A percentile compares a stretch with the other conserved stretches of the same genome.
Evolutionary conservation across 2,113 vertebrate genomes (phyloP).

Genomic region (Camelus bactrianus): DNA sequence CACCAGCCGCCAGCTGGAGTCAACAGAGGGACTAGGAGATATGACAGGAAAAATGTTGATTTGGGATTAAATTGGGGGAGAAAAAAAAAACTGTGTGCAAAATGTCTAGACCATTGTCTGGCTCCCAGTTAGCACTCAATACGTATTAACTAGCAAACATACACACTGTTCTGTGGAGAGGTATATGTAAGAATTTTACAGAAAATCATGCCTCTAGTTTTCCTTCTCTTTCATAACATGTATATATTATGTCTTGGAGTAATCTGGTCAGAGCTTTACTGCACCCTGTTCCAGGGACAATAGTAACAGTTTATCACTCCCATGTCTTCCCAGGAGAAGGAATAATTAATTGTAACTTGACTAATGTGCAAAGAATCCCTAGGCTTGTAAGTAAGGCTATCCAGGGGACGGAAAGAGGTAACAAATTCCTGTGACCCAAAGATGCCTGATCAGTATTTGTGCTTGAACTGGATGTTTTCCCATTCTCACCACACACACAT

Average conservation of each 20-base stretch:
- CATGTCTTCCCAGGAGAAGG: neutral
- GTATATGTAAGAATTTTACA: neutral
- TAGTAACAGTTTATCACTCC: neutral
- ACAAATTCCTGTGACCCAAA: neutral
- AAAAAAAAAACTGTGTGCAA: neutral
- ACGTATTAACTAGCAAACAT: too few relatives aligned
- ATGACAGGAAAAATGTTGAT: neutral
- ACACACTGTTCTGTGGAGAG: neutral
- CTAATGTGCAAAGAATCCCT: neutral
- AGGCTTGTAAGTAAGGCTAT: neutral
- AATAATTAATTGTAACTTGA: neutral
- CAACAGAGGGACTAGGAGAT: neutral
- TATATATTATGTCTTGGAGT: neutral
- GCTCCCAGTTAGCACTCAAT: neutral
- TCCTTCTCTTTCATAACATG: neutral
- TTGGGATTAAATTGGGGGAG: neutral
- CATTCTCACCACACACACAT: neutral
- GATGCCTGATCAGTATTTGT: too few relatives aligned
- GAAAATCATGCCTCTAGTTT: neutral
- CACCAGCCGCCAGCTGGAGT: neutral
- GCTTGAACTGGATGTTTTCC: neutral
- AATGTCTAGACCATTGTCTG: neutral
- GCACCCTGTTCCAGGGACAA: neutral
- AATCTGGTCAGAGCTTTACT: neutral
- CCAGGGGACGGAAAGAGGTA: neutral